These are phyloP conservation scores for Sebastes nivosus DNA, from an alignment of 2,797 vertebrate species.

Conservation along the genomic window DNA sequence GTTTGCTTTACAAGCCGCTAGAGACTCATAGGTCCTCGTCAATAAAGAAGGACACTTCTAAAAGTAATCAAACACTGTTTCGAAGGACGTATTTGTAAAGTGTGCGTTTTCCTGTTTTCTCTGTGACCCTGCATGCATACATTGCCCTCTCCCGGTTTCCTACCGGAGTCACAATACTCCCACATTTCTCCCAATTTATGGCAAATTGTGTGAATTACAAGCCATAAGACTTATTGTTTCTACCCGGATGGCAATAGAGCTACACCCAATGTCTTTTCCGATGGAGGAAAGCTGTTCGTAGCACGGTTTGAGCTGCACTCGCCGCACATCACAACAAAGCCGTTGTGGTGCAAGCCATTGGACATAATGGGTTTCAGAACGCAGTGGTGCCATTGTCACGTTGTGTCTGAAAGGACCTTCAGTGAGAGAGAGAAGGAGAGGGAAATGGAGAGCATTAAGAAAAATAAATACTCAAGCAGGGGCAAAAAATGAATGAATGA, in stretches of 20 bases:
- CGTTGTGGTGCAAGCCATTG: not conserved
- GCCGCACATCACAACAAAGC: not conserved
- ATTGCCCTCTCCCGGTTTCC: not conserved
- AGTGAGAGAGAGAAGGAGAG: not conserved
- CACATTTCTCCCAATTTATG: not conserved
- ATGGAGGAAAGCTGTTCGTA: not conserved
- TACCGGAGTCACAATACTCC: not conserved
- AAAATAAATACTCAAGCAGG: not conserved
- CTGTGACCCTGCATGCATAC: not conserved
- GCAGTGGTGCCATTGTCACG: not conserved
- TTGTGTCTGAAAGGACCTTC: not conserved
- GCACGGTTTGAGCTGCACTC: no score
- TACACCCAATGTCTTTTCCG: no score
- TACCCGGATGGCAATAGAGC: no score
- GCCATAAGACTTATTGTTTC: not conserved
- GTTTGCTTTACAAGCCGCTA: conserved; percentile 6
- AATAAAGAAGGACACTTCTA: not conserved
- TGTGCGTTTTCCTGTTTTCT: not conserved
- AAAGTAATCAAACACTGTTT: not conserved
- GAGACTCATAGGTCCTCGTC: not conserved
- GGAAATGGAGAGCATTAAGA: not conserved
- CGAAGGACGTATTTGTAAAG: not conserved
- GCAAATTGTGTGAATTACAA: not conserved
- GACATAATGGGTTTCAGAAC: not conserved
- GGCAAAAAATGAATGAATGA: no score